Conservation (phyloP, 2,888 invertebrate species). For the Adelognathus sp. region DNA sequence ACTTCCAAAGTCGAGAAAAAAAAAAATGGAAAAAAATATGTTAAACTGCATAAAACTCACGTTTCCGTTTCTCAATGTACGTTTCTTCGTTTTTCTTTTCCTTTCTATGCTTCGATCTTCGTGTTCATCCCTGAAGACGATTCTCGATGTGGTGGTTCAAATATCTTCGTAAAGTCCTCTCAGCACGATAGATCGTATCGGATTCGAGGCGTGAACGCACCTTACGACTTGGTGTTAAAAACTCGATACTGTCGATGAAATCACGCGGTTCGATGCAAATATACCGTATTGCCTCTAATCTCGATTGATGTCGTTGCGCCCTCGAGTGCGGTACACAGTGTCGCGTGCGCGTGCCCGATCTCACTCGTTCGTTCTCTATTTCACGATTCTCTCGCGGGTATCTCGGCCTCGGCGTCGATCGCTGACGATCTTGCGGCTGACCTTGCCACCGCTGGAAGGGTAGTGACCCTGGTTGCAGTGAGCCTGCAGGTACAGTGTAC, state of each 20-base stretch:
- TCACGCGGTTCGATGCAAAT: constrained; percentile 26
- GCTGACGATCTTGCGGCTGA: constrained; percentile 72
- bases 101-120: not conserved
- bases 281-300: constrained; percentile 20
- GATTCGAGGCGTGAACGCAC: constrained; percentile 10
- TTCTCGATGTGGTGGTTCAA: not conserved
- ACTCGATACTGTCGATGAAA: too few relatives aligned
- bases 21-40: not conserved
- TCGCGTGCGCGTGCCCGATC: constrained; percentile 58
- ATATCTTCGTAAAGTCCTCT: constrained; percentile 15
- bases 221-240: too few relatives aligned
- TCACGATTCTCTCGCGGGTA: constrained; percentile 31
- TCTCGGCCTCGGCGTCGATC: constrained; percentile 49
- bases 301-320: constrained; percentile 35
- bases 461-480: constrained; percentile 69
- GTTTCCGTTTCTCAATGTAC: constrained; percentile 17
- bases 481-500: constrained; percentile 39
- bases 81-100: not conserved
- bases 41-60: constrained; percentile 27
- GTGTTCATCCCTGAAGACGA: constrained; percentile 12
- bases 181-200: constrained; percentile 16
- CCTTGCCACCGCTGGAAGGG: constrained; percentile 74
- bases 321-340: too few relatives aligned
- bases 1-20: not conserved
- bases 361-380: constrained; percentile 47